A percentile compares a stretch with the other conserved stretches of the same genome.
phyloP scores from a whole-genome alignment of 2,113 vertebrate genomes.

The Herpetotheres cachinnans region DNA sequence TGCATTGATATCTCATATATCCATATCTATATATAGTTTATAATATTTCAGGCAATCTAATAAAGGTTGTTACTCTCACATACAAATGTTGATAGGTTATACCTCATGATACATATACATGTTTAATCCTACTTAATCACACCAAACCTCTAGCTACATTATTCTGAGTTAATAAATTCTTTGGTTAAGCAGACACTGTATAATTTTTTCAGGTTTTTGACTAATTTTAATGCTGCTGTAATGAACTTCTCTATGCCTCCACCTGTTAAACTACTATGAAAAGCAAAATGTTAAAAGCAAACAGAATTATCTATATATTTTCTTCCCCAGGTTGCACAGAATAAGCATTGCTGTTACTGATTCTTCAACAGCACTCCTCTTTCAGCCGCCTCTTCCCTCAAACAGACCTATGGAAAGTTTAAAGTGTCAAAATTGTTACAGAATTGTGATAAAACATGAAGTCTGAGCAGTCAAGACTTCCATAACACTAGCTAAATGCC shows the following conservation, averaged over 20 bases:
- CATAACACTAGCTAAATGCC: neutral
- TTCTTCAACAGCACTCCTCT: neutral
- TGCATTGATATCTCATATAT: neutral
- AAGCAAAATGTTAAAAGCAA: neutral
- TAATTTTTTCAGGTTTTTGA: neutral
- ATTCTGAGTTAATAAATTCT: neutral
- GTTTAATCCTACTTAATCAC: neutral
- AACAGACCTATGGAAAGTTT: slow-evolving; percentile 27
- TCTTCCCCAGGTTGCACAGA: neutral
- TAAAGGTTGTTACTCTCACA: neutral
- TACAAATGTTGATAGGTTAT: neutral
- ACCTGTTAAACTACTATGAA: neutral
- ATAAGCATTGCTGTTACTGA: neutral
- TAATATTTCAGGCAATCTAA: neutral
- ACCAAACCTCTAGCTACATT: neutral
- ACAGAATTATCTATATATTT: neutral
- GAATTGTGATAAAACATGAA: neutral
- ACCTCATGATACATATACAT: neutral
- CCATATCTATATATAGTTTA: no score
- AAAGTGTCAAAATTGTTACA: slow-evolving; percentile 24
- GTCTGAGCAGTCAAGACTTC: neutral
- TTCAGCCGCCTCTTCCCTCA: neutral
- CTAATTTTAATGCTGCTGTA: neutral
- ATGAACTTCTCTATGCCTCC: neutral
- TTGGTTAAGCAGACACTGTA: neutral